Evolutionary conservation across 2,888 invertebrate genomes (phyloP).

Genomic region (Apotomis capreana): DNA sequence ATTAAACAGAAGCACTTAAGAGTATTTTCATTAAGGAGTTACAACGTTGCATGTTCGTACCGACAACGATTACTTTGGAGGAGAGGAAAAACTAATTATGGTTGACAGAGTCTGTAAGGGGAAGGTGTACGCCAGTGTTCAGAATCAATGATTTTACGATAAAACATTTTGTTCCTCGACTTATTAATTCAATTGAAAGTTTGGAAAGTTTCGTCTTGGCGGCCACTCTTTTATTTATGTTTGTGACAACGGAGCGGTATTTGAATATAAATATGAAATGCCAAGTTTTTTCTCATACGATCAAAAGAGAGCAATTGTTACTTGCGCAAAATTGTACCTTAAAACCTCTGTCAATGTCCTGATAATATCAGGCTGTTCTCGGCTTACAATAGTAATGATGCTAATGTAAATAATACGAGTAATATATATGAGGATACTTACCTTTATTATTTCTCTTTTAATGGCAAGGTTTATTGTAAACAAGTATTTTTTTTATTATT

Average conservation of each 20-base stretch:
- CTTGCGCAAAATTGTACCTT: too few species aligned
- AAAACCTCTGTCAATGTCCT: too few species aligned
- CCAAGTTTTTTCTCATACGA: too few species aligned
- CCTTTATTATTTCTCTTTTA: slow-evolving; percentile 73
- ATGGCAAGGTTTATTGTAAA: slow-evolving; percentile 50
- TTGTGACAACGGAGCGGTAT: neutral
- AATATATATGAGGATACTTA: slow-evolving; percentile 63
- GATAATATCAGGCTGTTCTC: neutral
- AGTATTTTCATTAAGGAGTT: slow-evolving; percentile 77
- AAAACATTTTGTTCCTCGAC: slow-evolving; percentile 22
- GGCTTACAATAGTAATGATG: slow-evolving; percentile 45
- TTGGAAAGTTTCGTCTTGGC: slow-evolving; percentile 25
- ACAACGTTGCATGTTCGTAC: slow-evolving; percentile 77
- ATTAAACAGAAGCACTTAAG: slow-evolving; percentile 76
- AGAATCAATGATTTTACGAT: slow-evolving; percentile 33
- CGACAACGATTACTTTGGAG: slow-evolving; percentile 70
- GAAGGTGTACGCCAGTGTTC: slow-evolving; percentile 34
- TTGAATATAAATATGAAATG: too few species aligned
- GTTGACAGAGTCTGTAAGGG: slow-evolving; percentile 56
- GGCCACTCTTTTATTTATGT: slow-evolving; percentile 16
- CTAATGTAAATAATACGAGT: slow-evolving; percentile 45
- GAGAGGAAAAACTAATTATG: slow-evolving; percentile 77
- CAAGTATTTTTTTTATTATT: too few species aligned
- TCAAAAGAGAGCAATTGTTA: too few species aligned
- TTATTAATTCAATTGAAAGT: slow-evolving; percentile 26